A percentile compares a stretch with the other conserved stretches of the same genome.
phyloP scores from a whole-genome alignment of 2,113 vertebrate genomes.

The Geococcyx californianus region DNA sequence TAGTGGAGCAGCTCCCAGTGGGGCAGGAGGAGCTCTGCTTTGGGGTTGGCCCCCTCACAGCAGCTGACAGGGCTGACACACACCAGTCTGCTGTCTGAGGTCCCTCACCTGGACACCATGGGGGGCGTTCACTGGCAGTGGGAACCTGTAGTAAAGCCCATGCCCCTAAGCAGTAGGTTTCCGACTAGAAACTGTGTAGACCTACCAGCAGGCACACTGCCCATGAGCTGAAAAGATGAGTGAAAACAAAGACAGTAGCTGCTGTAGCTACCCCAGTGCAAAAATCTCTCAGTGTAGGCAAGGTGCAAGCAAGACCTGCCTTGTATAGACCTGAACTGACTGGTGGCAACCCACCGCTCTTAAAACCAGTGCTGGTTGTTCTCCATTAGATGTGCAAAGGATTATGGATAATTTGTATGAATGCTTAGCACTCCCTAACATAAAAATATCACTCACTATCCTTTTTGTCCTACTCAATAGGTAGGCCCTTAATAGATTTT shows the following conservation, averaged over 20 bases:
- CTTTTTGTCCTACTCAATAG: background rate
- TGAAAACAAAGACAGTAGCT: background rate
- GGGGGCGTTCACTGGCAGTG: background rate
- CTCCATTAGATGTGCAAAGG: background rate
- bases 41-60: background rate
- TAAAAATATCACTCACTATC: background rate
- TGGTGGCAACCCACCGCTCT: background rate
- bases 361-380: background rate
- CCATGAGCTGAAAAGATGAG: background rate
- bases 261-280: background rate
- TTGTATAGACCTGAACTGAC: background rate
- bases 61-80: background rate
- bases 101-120: rapidly evolving
- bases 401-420: background rate
- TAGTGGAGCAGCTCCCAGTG: background rate
- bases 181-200: background rate
- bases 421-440: background rate
- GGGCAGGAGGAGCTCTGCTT: background rate
- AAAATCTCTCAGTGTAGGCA: background rate
- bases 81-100: background rate
- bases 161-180: background rate
- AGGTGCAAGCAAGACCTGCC: background rate
- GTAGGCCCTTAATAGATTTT: background rate
- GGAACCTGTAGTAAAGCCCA: background rate
- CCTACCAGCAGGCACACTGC: background rate